These are phyloP conservation scores for Sparus aurata DNA, from an alignment of 2,797 vertebrate species.

Conservation along the genomic window DNA sequence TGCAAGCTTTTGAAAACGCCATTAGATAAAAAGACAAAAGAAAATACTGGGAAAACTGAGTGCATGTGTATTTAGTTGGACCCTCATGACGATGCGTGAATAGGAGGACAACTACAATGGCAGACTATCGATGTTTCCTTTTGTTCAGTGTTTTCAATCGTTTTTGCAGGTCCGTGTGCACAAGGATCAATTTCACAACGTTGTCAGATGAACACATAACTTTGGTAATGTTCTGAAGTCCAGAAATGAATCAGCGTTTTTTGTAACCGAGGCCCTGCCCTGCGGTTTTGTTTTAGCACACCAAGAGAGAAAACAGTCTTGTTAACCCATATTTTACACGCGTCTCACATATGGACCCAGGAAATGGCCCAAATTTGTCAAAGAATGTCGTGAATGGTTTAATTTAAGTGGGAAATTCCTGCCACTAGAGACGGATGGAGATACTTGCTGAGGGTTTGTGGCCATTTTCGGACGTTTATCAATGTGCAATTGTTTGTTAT, in stretches of 20 bases:
- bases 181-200: too few species aligned
- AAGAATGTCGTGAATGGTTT: background rate
- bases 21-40: too few species aligned
- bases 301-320: background rate
- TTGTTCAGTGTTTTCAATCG: too few species aligned
- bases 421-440: background rate
- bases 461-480: background rate
- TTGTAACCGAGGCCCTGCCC: background rate
- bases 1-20: too few species aligned
- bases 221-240: too few species aligned
- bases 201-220: too few species aligned
- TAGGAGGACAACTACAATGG: too few species aligned
- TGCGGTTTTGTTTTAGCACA: background rate
- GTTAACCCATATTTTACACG: background rate
- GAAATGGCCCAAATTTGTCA: background rate
- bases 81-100: too few species aligned
- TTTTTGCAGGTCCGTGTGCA: too few species aligned
- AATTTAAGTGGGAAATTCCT: background rate
- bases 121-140: too few species aligned
- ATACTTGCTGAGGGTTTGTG: background rate
- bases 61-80: too few species aligned
- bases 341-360: background rate
- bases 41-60: too few species aligned
- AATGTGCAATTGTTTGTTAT: background rate
- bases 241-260: background rate